These are phyloP conservation scores for Andrena praecox DNA, from an alignment of 2,888 invertebrate species.

Conservation along the genomic window DNA sequence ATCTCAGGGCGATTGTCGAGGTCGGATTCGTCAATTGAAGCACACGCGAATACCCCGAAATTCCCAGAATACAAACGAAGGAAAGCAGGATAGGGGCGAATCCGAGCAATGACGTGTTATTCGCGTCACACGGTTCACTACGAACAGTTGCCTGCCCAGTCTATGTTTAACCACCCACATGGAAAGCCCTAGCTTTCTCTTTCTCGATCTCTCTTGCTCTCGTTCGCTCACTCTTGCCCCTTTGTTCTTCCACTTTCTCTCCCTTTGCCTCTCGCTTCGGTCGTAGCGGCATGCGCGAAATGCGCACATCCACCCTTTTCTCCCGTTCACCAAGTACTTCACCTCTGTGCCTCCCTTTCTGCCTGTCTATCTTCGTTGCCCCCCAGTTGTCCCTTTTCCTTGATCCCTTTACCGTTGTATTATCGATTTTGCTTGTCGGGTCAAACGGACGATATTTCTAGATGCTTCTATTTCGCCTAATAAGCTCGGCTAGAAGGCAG, in stretches of 20 bases:
- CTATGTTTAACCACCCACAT: slow-evolving; percentile 44
- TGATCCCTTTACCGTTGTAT: background rate
- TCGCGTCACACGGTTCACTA: slow-evolving; percentile 45
- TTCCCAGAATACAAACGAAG: background rate
- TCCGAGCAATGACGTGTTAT: slow-evolving; percentile 27
- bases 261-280: slow-evolving; percentile 16
- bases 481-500: too few relatives aligned
- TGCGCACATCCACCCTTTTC: slow-evolving; percentile 42
- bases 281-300: slow-evolving; percentile 66
- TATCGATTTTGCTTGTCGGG: background rate
- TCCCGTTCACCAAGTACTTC: background rate
- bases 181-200: slow-evolving; percentile 23
- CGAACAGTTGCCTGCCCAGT: slow-evolving; percentile 15
- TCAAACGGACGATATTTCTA: background rate
- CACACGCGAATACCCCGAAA: background rate
- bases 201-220: background rate
- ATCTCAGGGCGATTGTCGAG: slow-evolving; percentile 15
- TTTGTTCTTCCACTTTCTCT: slow-evolving; percentile 3
- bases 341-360: background rate
- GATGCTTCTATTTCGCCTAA: too few relatives aligned
- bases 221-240: background rate
- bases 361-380: background rate
- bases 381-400: background rate
- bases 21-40: background rate
- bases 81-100: background rate